Base-by-base conservation (phyloP, 2,888 invertebrate species). In the Terebella lapidaria region DNA sequence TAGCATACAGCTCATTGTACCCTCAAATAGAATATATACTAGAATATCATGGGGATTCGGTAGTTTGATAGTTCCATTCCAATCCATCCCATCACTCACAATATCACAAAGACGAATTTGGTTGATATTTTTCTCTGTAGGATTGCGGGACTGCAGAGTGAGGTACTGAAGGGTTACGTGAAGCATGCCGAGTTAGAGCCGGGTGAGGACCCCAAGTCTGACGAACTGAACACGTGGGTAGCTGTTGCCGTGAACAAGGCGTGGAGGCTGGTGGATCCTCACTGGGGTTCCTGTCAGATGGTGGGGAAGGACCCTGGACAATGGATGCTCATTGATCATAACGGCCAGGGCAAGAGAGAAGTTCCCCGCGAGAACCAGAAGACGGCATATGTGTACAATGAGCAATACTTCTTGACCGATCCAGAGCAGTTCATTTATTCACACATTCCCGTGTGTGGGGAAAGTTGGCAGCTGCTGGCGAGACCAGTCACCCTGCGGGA, bases 401-500 rank as follows among this genome's bases (percentile, higher is more conserved):
- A 55, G 22, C 5, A 10, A n/a, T 22, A 55, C 55, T 55, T 55
- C 42, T 22, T 55, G 10, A 22, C 55, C 20, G 26, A 55, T 22
- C 55, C 55, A 15, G 18, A 55, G 10, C 22, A 55, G 24, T 55
- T 55, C 26, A 24, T 55, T 4, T 55, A 55, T 42, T 35, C 1
- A 2, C 55, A 35, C 3, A 5, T 55, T 15, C 35, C 55, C 15
- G 18, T 35, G 10, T 15, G 42, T 35, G 49, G 22, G 5, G n/a
- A 10, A 24, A 49, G 22, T 5, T 49, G 49, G 49, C 74, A 74
- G 59, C 66, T 74, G 4, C 62, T 74, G 1, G 61, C 67, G 15
- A 55, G 66, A 15, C 69, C 71, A 0, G 59, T 71, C 2, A 64
- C 62, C 25, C 56, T 68, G 26, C 66, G 61, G 61, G 57, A 69